phyloP scores from a whole-genome alignment of 2,113 vertebrate species.

The Lophotis ruficrista region DNA sequence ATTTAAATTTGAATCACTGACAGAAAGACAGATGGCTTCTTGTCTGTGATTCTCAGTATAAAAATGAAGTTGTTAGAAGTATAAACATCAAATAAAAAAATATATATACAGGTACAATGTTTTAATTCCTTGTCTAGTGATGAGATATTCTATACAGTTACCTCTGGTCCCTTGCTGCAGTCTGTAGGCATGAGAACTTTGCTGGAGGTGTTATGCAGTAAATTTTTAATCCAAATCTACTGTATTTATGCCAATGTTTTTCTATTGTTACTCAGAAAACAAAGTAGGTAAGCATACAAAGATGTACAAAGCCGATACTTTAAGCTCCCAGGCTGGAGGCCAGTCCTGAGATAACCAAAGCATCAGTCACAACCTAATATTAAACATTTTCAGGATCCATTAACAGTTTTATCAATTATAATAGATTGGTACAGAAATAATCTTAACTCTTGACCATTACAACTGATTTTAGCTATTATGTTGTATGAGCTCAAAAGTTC shows the following conservation, averaged over 20 bases:
- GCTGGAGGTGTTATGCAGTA: background rate
- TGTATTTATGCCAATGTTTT: background rate
- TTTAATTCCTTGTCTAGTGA: background rate
- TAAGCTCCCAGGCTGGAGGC: background rate
- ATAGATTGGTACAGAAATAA: background rate
- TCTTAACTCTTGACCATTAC: background rate
- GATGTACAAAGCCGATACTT: background rate
- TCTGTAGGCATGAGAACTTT: background rate
- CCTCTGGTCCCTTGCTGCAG: background rate
- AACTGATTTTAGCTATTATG: background rate
- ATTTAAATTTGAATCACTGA: background rate
- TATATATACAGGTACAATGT: background rate
- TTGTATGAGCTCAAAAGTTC: background rate
- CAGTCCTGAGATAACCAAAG: background rate
- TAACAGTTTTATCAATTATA: background rate
- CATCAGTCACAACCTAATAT: background rate
- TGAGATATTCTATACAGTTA: background rate
- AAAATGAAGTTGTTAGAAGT: slow-evolving; percentile 12
- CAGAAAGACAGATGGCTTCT: background rate
- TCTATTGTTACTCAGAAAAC: background rate
- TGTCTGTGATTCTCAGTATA: background rate
- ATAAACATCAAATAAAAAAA: background rate
- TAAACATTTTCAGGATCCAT: background rate
- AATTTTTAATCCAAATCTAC: background rate
- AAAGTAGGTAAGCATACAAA: background rate